Base-by-base conservation (phyloP, 2,888 invertebrate genomes). In the Cancer borealis region DNA sequence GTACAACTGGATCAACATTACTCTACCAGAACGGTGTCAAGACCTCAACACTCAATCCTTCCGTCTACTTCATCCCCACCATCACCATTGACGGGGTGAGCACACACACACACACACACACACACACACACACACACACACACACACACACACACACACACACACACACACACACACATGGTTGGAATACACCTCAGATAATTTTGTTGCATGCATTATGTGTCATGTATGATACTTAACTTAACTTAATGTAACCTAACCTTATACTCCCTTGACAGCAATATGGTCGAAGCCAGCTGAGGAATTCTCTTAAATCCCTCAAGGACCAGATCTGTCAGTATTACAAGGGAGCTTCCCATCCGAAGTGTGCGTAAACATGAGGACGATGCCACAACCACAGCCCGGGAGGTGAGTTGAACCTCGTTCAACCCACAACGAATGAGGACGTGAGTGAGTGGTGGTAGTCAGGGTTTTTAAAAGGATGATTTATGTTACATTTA, bases 1-100 rank as follows among this genome's bases (percentile, higher is more conserved):
- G 93, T n/a, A 21, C 30, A 17, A 60, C 60, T 0, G 95, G 95
- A 3, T 90, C 94, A 0, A 30, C 47, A 10, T 79, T 95, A 2
- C 95, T 95, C n/a, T 95, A 95, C 93, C 30, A 93, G 96, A 94
- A 96, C 96, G 92, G 96, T 95, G 49, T 95, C 92, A 73, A 95
- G 95, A 95, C 96, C 94, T 92, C 96, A 93, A 79, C 91, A 93
- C 95, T 96, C 95, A 94, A 96, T 95, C 91, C 96, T 94, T 10
- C 96, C 39, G 91, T 96, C 95, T n/a, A 96, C 96, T 94, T 96
- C 96, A 93, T 96, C 95, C 94, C 96, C 94, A 79, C 95, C 87
- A 92, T 93, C 49, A 92, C 89, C 88, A 91, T 96, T 10, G 95
- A 93, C n/a, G 96, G 95, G 39, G 94, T 94, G n/a, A 95, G 47